Evolutionary conservation across 2,113 vertebrate genomes (phyloP).

Genomic region (Saguinus imperator): DNA sequence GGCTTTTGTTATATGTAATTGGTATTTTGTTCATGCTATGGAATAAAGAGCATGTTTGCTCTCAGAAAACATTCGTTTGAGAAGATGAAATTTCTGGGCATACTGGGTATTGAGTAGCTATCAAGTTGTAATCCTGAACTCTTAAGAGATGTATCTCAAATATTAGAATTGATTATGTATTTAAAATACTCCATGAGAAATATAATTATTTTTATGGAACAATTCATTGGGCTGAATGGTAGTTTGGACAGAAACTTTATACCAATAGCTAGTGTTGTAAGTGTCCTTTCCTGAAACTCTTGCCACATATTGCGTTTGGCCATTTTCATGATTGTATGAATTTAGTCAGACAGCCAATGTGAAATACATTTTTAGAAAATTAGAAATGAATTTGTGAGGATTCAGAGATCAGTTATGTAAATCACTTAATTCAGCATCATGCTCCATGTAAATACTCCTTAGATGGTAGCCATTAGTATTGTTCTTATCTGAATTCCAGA

Average conservation of each 20-base stretch:
- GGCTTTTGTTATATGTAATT: conserved; percentile 13
- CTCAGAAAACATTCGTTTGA: neutral
- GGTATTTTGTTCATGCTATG: neutral
- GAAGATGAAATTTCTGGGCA: neutral
- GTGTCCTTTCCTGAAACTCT: neutral
- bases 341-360: neutral
- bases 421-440: neutral
- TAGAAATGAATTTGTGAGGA: neutral
- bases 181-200: neutral
- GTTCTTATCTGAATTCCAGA: neutral
- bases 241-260: neutral
- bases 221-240: neutral
- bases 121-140: neutral
- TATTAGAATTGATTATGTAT: neutral
- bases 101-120: neutral
- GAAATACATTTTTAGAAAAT: neutral
- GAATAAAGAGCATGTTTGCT: neutral
- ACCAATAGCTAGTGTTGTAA: neutral
- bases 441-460: neutral
- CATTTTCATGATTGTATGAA: neutral
- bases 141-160: neutral
- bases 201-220: neutral
- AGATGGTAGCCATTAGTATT: neutral
- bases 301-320: neutral
- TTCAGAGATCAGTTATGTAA: neutral